phyloP scores from a whole-genome alignment of 2,888 invertebrate species.

The Pachliopta kotzebuea region DNA sequence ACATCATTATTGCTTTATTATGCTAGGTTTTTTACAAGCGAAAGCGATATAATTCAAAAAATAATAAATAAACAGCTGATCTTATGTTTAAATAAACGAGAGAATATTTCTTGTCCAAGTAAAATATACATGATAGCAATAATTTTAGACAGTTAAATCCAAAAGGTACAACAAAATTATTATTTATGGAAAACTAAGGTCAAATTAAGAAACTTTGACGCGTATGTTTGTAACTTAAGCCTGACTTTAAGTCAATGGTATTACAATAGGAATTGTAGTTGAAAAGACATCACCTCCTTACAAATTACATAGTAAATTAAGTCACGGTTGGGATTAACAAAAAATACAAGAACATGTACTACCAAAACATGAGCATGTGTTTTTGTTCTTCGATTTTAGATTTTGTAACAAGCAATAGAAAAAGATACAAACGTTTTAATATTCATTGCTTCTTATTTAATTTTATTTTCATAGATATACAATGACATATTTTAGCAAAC shows the following conservation, averaged over 20 bases:
- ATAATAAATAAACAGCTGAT: background rate
- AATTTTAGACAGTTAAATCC: too few species aligned
- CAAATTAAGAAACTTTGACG: background rate
- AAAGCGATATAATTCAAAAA: constrained; percentile 34
- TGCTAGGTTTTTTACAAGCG: constrained; percentile 25
- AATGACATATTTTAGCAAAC: too few species aligned
- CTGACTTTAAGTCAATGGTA: constrained; percentile 24
- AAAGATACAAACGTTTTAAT: too few species aligned
- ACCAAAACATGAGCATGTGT: too few species aligned
- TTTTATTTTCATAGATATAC: too few species aligned
- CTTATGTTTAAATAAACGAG: background rate
- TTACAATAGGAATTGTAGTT: constrained; percentile 38
- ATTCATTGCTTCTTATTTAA: too few species aligned
- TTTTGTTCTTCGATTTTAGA: too few species aligned
- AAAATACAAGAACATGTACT: too few species aligned
- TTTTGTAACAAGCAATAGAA: too few species aligned
- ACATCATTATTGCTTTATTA: constrained; percentile 36
- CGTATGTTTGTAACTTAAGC: constrained; percentile 17
- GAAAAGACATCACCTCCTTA: constrained; percentile 49
- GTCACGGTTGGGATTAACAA: constrained; percentile 3
- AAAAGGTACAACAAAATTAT: too few species aligned
- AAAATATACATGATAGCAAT: too few species aligned
- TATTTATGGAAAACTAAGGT: too few species aligned
- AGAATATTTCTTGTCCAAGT: background rate
- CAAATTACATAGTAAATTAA: constrained; percentile 39